Evolutionary conservation across 2,113 vertebrate genomes (phyloP), one percentile per base, ranked within the genome.

Genomic region (Nycticebus coucang): DNA sequence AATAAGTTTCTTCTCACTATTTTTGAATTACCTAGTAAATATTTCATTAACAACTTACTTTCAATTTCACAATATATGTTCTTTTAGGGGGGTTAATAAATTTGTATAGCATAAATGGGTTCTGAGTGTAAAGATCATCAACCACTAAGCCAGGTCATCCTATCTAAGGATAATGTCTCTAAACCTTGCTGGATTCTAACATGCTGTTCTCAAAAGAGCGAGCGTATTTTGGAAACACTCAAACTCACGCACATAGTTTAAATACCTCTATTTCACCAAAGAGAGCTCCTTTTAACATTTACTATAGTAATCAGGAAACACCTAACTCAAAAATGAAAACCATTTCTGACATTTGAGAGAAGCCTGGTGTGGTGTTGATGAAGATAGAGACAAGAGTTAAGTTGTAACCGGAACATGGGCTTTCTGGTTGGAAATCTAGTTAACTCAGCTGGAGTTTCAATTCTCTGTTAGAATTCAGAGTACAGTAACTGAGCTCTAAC

Each of bases 11-110:
- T 83, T 81, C 55, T 15, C 10, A 28, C 10, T 80, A 57, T 53
- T 89, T 92, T 94, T 57, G 50, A 59, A 69, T 69, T 71, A 74
- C 18, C 28, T 83, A 85, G 79, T 66, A 53, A 91, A 57, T 72
- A 74, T 59, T 83, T 80, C 21, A 41, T 55, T 41, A 35, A 4
- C 79, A 93, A 8, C 9, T 78, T 62, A 79, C n/a, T 88, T 93
- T 86, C 30, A 60, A 93, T 53, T 88, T 84, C 35, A 60, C 77
- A 64, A 4, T 60, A 41, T 64, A 57, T 33, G 11, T 60, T 62
- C 33, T 77, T 68, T 66, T 0, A 53, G 69, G 6, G 26, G 55
- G 89, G 89, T 87, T 60, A 86, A 28, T 83, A 77, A 33, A 78
- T 50, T 68, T n/a, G 69, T 53, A 86, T 14, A 68, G 0, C 21